phyloP scores from a whole-genome alignment of 2,888 invertebrate species.

The Meiosimyza platycephala region DNA sequence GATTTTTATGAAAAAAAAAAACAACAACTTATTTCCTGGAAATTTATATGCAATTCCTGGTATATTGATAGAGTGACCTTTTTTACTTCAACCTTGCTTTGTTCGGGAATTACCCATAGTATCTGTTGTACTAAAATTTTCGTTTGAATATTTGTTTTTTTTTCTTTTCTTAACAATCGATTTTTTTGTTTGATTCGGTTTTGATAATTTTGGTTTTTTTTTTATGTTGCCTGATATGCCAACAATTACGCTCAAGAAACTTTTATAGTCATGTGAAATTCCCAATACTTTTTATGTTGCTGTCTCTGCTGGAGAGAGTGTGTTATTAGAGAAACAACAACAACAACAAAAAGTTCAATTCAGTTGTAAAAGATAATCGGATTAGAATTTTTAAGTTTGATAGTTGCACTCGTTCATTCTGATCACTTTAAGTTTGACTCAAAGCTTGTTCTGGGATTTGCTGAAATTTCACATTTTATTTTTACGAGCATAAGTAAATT shows the following conservation, averaged over 20 bases:
- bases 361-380: no score
- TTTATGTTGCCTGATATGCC: conserved; percentile 3
- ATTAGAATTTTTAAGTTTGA: no score
- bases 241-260: conserved; percentile 32
- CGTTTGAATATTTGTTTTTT: neutral
- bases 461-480: no score
- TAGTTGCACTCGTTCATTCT: no score
- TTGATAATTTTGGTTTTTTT: neutral
- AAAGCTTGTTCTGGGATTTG: no score
- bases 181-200: neutral
- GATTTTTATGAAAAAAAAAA: conserved; percentile 2
- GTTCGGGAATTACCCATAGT: neutral
- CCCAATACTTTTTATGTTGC: neutral
- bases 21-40: conserved; percentile 16
- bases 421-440: no score
- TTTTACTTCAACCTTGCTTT: neutral
- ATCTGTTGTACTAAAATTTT: neutral
- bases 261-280: conserved; percentile 28
- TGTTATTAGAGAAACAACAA: no score
- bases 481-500: no score
- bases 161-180: neutral
- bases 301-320: no score
- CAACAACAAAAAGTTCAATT: no score
- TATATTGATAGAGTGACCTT: neutral
- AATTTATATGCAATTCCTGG: conserved; percentile 16